Evolutionary conservation across 2,888 invertebrate genomes (phyloP).

Genomic region (Calephelis perditalis): DNA sequence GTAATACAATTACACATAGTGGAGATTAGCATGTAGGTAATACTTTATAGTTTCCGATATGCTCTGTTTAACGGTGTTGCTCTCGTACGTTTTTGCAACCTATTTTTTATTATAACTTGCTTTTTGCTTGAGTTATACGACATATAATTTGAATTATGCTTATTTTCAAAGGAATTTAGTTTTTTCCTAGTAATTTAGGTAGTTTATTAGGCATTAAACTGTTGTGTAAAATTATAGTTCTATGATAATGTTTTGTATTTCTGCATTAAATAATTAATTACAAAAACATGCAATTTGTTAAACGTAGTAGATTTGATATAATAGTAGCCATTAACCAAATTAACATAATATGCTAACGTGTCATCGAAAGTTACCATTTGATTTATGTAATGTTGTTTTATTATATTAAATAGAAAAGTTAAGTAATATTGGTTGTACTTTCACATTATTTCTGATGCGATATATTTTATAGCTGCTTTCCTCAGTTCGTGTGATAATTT

Average conservation of each 20-base stretch:
- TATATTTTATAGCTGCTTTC: constrained; percentile 72
- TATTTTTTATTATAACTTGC: constrained; percentile 47
- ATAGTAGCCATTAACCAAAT: no score
- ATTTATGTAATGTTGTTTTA: background rate
- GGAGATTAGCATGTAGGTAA: constrained; percentile 73
- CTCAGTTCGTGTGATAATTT: constrained; percentile 65
- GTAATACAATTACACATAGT: constrained; percentile 56
- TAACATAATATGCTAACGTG: no score
- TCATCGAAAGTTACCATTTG: constrained; percentile 17
- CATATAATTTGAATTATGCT: background rate
- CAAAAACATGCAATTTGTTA: no score
- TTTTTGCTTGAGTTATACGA: constrained; percentile 36
- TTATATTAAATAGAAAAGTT: constrained; percentile 6
- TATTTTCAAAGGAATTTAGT: background rate
- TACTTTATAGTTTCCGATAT: constrained; percentile 66
- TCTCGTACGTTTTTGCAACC: constrained; percentile 69
- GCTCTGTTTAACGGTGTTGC: constrained; percentile 66
- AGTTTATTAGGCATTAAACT: background rate
- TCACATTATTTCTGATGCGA: constrained; percentile 63
- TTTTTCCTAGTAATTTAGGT: background rate
- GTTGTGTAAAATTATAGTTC: background rate
- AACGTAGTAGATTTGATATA: no score
- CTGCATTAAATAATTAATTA: no score
- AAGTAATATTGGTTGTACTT: constrained; percentile 22
- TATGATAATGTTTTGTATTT: no score